Conservation (phyloP, 2,113 vertebrate species). For the Melanerpes aurifrons region DNA sequence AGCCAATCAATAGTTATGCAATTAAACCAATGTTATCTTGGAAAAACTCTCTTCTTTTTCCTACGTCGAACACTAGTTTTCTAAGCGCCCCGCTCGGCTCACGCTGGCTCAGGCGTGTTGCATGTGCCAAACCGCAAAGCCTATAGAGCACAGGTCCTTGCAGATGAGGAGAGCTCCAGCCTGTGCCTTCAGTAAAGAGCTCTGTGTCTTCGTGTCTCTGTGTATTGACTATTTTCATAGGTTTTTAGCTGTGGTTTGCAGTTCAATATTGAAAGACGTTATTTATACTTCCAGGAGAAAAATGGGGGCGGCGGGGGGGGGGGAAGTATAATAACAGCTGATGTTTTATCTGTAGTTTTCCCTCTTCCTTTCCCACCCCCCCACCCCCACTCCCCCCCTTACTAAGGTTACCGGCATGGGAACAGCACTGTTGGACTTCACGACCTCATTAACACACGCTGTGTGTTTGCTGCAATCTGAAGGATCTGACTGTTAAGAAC, state of each 20-base stretch:
- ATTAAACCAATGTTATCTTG: not conserved
- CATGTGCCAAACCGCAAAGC: conserved; percentile 15
- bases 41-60: not conserved
- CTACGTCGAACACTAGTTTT: not conserved
- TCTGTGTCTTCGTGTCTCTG: not conserved
- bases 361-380: too few species aligned
- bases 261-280: conserved; percentile 11
- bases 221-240: not conserved
- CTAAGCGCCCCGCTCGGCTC: not conserved
- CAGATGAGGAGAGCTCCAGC: conserved; percentile 6
- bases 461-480: not conserved
- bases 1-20: not conserved
- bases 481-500: not conserved
- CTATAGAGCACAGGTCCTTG: not conserved
- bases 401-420: not conserved
- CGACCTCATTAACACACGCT: not conserved
- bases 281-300: not conserved
- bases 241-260: not conserved
- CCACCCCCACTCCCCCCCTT: not conserved
- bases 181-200: not conserved
- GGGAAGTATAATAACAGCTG: not conserved
- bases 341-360: not conserved
- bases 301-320: not conserved
- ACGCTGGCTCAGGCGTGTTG: not conserved
- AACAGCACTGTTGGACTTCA: conserved; percentile 5